phyloP scores from a whole-genome alignment of 2,113 vertebrate genomes.

The Phaetusa simplex region DNA sequence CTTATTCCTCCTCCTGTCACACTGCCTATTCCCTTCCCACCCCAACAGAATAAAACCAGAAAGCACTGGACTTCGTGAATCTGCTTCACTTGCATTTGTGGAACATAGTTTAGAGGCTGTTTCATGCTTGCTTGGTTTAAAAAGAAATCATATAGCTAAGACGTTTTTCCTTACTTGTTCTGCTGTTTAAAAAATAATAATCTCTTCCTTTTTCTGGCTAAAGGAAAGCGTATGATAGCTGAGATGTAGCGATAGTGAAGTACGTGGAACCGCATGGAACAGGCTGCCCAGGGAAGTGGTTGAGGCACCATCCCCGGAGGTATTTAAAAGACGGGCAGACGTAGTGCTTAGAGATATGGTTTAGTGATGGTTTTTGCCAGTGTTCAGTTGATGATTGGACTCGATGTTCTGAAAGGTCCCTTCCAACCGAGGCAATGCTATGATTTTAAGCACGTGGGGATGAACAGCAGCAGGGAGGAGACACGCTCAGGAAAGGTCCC shows the following conservation, averaged over 20 bases:
- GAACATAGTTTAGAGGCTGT: background rate
- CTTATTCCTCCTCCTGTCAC: background rate
- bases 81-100: background rate
- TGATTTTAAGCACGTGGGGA: background rate
- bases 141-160: background rate
- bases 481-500: background rate
- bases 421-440: no score
- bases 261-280: background rate
- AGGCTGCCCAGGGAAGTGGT: no score
- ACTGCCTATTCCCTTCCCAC: background rate
- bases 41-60: background rate
- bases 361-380: no score
- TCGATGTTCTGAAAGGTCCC: no score
- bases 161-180: background rate
- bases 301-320: no score
- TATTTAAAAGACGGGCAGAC: no score
- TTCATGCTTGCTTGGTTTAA: background rate
- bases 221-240: background rate
- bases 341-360: no score
- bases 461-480: background rate
- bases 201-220: background rate
- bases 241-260: background rate
- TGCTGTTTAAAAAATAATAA: background rate
- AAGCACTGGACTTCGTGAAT: background rate
- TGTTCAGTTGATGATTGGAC: no score